Evolutionary conservation across 92 coral and sea anemone genomes (phyloP), one percentile per base, ranked within the genome.

Genomic region (Actinostola sp.): DNA sequence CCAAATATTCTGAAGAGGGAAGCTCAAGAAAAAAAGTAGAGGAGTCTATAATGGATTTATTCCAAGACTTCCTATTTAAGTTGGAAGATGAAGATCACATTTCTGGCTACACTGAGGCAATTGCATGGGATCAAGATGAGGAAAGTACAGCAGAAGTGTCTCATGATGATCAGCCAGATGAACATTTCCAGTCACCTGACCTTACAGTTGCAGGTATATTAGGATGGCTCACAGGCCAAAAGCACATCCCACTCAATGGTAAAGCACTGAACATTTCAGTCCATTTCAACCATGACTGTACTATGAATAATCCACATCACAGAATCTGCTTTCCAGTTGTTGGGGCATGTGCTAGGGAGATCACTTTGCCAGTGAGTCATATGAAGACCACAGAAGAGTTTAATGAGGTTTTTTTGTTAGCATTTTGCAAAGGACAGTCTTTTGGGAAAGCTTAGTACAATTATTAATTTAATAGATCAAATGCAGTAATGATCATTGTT

Each of bases 171-270:
- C 35, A 55, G 33, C 61, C 52, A 62, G 25, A 53, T 20, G 86
- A 81, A 55, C 51, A 72, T 50, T 53, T 81, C 25, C 75, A 52
- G 42, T 23, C 48, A 31, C 78, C 82, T 67, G 85, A 84, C 53
- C 71, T 63, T n/a, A 39, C 78, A 66, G 77, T 81, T 34, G 81
- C 85, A 51, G 85, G 85, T 28, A 66, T 72, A 24, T 32, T 84
- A 76, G 85, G 82, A 17, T 84, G 85, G 89, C 51, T 84, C 17
- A 84, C 85, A 20, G 85, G 89, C 57, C 89, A 84, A 59, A 84
- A 84, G 67, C 89, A 84, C 77, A 72, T 48, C 58, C 89, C 83
- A 23, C 55, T 84, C 46, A 53, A 56, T 73, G 75, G 55, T 32
- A 54, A 84, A 49, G 38, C 72, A 35, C 28, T 80, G 23, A 21